These are phyloP conservation scores for Molossus molossus DNA, from an alignment of 2,797 vertebrate species.

Conservation along the genomic window DNA sequence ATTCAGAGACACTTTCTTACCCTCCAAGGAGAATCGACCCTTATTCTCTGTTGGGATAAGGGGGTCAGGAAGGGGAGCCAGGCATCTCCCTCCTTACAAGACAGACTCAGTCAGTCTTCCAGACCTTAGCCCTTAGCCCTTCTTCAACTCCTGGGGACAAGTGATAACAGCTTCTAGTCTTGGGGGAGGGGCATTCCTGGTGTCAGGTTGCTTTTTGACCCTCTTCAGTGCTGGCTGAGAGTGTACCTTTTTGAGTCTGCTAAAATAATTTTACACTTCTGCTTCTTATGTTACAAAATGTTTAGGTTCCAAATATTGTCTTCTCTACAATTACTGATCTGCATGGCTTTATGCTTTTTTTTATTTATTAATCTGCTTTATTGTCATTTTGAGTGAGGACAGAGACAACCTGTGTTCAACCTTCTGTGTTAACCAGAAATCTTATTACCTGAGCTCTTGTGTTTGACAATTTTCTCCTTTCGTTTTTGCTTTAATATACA, in stretches of 20 bases:
- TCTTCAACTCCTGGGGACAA: neutral
- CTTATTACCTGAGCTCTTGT: neutral
- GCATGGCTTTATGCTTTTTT: neutral
- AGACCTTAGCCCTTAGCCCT: neutral
- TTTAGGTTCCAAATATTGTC: neutral
- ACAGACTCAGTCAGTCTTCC: neutral
- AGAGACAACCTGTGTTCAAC: neutral
- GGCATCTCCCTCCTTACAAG: neutral
- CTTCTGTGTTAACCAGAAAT: neutral
- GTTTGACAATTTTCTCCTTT: neutral
- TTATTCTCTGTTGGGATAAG: neutral
- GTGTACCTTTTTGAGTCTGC: neutral
- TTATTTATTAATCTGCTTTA: neutral
- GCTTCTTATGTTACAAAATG: neutral
- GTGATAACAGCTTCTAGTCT: neutral
- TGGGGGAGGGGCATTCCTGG: neutral
- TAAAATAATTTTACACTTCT: neutral
- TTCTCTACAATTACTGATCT: neutral
- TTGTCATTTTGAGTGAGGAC: neutral
- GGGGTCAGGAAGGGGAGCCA: neutral
- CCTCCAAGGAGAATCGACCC: neutral
- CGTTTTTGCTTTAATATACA: neutral
- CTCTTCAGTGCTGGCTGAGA: neutral
- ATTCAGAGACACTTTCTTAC: neutral
- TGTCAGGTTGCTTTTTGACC: neutral